Base-by-base conservation (phyloP, 2,888 invertebrate genomes). In the Ochropleura leucogaster region DNA sequence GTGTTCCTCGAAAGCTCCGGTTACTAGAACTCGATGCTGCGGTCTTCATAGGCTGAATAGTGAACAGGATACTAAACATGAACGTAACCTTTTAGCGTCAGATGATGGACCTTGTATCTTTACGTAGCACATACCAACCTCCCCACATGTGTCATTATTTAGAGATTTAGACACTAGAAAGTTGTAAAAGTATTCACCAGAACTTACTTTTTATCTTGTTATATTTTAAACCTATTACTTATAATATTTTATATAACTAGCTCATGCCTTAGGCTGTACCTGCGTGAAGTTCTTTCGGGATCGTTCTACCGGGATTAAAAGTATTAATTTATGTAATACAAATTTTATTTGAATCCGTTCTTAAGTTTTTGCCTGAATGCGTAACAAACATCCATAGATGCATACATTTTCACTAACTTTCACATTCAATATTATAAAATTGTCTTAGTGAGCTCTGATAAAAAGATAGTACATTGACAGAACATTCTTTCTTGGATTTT, bases 21-120 rank as follows among this genome's bases (percentile, higher is more conserved):
- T 69, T 40, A 70, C 40, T 63, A 63, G 44, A 70, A 77, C 63
- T 49, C 20, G 42, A 79, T 40, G 66, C 57, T 71, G 78, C 44
- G 78, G 77, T 77, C 47, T 70, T 62, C 12, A 51, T 46, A 53
- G 44, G 18, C 44, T 20, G 62, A 62, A 80, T 51, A 53, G 30
- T 68, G 49, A 51, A 12, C 49, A 49, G 18, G 46, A 53, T 80
- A 49, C n/a, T 63, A 51, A 16, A 59, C 10, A 44, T 40, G 57
- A 18, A 65, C 12, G 14, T 63, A 42, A 63, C 12, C 51, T 63
- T 51, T 57, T 51, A n/a, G 12, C 51, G 42, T 47, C 46, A 14
- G 30, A 4, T 57, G 30, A 57, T 47, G 5, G 20, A 6, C 18
- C 14, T 8, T 18, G 59, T 69, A 18, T 69, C 40, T 57, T 18